Conservation (phyloP, 2,888 invertebrate genomes). For the Horisme vitalbata region DNA sequence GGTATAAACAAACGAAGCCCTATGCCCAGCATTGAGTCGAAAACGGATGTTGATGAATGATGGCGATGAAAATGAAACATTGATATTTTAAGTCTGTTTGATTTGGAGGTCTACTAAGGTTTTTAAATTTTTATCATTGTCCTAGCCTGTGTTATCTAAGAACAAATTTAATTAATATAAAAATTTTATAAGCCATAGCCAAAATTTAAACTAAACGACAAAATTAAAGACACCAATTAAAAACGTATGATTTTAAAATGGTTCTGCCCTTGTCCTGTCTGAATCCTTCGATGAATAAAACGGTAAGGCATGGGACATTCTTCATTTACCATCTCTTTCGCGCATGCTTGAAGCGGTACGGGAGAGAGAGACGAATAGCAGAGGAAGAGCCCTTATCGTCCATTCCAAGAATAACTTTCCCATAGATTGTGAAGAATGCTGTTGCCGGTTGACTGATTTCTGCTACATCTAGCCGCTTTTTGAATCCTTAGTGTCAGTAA, state of each 20-base stretch:
- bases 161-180: too few relatives aligned
- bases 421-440: constrained; percentile 63
- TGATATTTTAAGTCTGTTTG: too few relatives aligned
- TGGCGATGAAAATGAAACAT: too few relatives aligned
- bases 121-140: too few relatives aligned
- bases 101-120: too few relatives aligned
- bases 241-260: constrained; percentile 31
- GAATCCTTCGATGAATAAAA: constrained; percentile 69
- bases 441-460: constrained; percentile 5
- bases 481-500: neutral
- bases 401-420: constrained; percentile 80
- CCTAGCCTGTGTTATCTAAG: too few relatives aligned
- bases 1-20: too few relatives aligned
- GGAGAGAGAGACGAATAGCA: constrained; percentile 45
- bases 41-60: too few relatives aligned
- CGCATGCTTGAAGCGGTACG: constrained; percentile 14
- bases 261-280: too few relatives aligned
- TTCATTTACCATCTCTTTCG: constrained; percentile 44
- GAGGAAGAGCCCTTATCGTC: constrained; percentile 72
- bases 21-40: too few relatives aligned
- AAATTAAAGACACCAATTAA: neutral
- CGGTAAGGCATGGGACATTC: constrained; percentile 68
- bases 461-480: constrained; percentile 7
- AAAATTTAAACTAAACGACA: constrained; percentile 34
- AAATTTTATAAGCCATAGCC: too few relatives aligned